These are phyloP conservation scores for Cairina moschata DNA, from an alignment of 2,113 vertebrate genomes.

Conservation along the genomic window DNA sequence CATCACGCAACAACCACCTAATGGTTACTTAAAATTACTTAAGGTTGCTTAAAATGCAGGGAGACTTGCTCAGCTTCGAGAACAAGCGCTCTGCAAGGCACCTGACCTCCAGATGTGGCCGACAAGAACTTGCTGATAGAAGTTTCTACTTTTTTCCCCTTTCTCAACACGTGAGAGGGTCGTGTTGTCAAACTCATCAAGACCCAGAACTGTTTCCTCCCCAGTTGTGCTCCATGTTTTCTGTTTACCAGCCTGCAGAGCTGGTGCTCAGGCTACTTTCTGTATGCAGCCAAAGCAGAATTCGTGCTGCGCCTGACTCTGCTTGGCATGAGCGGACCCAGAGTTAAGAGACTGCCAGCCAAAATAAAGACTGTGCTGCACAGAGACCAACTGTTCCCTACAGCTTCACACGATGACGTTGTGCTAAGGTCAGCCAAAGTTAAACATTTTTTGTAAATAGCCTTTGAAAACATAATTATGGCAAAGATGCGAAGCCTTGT, in stretches of 20 bases:
- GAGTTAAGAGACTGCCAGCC: conserved; percentile 31
- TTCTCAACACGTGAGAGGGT: not conserved
- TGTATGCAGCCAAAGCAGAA: not conserved
- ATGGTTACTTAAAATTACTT: not conserved
- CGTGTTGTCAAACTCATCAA: not conserved
- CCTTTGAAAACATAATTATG: conserved; percentile 21
- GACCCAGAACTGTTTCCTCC: not conserved
- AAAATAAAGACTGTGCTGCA: conserved; percentile 50
- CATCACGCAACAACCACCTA: not conserved
- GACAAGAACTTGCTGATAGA: not conserved
- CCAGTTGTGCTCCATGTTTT: not conserved
- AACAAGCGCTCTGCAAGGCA: not conserved
- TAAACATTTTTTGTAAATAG: conserved; percentile 47
- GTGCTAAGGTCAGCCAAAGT: conserved; percentile 58
- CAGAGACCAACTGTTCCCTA: conserved; percentile 57
- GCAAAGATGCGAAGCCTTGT: conserved; percentile 14
- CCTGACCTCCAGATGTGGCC: not conserved
- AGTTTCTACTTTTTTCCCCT: not conserved
- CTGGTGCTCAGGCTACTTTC: not conserved
- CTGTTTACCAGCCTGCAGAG: not conserved
- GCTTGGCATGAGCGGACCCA: conserved; percentile 12
- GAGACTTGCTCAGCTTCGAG: not conserved
- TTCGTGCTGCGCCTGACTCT: not conserved
- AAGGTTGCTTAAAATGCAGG: not conserved
- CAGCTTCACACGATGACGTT: conserved; percentile 22